These are phyloP conservation scores for Temnothorax unifasciatus DNA, from an alignment of 2,888 invertebrate genomes.

Conservation along the genomic window DNA sequence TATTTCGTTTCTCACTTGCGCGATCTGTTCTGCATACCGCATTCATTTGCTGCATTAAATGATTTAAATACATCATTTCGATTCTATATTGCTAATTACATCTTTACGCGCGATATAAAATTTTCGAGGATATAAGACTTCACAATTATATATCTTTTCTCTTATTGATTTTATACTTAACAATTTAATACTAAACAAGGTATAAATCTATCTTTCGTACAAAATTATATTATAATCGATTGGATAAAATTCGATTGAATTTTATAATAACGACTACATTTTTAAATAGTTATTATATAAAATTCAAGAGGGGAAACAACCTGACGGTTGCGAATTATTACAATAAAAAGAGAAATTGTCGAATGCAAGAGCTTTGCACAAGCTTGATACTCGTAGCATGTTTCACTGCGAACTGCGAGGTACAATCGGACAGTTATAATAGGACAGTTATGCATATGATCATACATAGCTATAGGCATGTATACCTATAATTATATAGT, in stretches of 20 bases:
- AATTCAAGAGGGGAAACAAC: neutral
- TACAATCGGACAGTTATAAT: conserved; percentile 2
- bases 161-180: neutral
- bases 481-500: conserved; percentile 30
- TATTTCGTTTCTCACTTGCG: neutral
- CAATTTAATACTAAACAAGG: neutral
- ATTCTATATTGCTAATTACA: neutral
- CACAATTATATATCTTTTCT: neutral
- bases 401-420: neutral
- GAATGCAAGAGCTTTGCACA: neutral
- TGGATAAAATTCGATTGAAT: neutral
- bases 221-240: neutral
- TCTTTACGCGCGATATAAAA: neutral
- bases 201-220: neutral
- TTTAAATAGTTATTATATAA: neutral
- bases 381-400: neutral
- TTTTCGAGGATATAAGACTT: neutral
- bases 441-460: conserved; percentile 19
- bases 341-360: neutral
- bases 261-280: neutral
- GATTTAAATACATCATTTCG: neutral
- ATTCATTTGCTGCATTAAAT: too few species aligned
- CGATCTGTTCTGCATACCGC: neutral
- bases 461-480: conserved; percentile 18
- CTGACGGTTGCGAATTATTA: neutral